Percentiles rank a stretch among this genome's conserved stretches.
These are phyloP conservation scores for Anabas testudineus DNA, from an alignment of 2,797 vertebrate genomes.

Conservation along the genomic window DNA sequence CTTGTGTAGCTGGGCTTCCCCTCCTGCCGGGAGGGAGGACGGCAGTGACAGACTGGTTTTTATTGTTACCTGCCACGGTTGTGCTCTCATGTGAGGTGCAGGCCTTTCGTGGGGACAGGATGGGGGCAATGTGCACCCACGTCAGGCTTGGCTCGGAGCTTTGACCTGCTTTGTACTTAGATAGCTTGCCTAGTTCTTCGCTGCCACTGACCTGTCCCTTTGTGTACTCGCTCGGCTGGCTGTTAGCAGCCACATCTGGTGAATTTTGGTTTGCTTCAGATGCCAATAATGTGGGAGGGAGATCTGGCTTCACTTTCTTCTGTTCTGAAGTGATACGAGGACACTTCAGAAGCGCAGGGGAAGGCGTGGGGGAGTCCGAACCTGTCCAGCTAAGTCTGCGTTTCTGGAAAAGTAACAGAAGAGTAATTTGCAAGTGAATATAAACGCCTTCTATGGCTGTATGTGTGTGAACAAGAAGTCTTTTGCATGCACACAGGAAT, in stretches of 20 bases:
- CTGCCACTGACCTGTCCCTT: constrained; percentile 54
- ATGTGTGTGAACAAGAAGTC: background rate
- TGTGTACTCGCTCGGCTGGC: constrained; percentile 25
- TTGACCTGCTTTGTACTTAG: constrained; percentile 66
- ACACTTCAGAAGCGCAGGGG: constrained; percentile 69
- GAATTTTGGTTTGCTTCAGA: constrained; percentile 16
- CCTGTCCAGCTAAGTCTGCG: constrained; percentile 85
- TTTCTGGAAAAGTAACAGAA: constrained; percentile 74
- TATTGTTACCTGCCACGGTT: constrained; percentile 10
- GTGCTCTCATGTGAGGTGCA: constrained; percentile 59
- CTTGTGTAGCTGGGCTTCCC: constrained; percentile 84
- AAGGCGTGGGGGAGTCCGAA: constrained; percentile 70
- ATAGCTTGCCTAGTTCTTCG: constrained; percentile 36
- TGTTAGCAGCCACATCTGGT: constrained; percentile 19
- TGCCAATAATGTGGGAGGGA: constrained; percentile 15
- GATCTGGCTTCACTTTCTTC: constrained; percentile 39
- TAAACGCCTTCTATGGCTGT: background rate
- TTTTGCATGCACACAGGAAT: background rate
- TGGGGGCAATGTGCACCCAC: constrained; percentile 88
- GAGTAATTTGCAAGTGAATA: constrained; percentile 22
- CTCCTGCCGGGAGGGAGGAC: constrained; percentile 41
- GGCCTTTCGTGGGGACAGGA: constrained; percentile 82
- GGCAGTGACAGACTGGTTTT: constrained; percentile 39
- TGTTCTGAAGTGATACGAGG: constrained; percentile 48
- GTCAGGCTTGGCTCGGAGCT: constrained; percentile 86